Evolutionary conservation across 2,797 vertebrate species (phyloP), one percentile per base, ranked within the genome.

Genomic region (Pseudochirops cupreus): DNA sequence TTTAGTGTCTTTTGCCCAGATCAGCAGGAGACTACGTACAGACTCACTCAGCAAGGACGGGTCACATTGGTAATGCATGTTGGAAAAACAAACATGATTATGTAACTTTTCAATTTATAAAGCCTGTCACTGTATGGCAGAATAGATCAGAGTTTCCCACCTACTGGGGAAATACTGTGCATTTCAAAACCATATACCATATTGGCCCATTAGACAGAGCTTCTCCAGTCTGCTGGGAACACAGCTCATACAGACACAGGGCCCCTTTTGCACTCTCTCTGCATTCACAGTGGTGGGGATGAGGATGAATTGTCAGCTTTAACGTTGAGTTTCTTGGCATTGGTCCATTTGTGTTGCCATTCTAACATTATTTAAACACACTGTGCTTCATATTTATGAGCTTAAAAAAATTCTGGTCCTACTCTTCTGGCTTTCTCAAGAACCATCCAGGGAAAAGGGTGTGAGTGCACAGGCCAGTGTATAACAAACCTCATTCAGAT

Each of bases 401-500:
- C 97, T 98, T 97, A 96, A 98, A 98, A 82, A 98, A 97, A 97
- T 97, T 94, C 91, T 97, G 91, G 94, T 95, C 95, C 97, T 98
- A 91, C 59, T 55, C 95, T 97, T 97, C 97, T 93, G 94, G 92
- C 39, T 62, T 93, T 97, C 96, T 98, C 95, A 97, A 96, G 94
- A 98, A 95, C 58, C 96, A 94, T 55, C 93, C 96, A 93, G 92
- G 97, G 95, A 92, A 97, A 98, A 97, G 97, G 95, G 95, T 96
- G 95, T 95, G 97, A 97, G 94, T 5, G 56, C 94, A 98, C 96
- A 98, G 95, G 90, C 90, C 39, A 95, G 97, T 93, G 92, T 96
- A 33, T 97, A 94, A 96, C 91, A 96, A 97, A 97, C 91, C 91
- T 97, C 92, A 98, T 98, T 98, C 96, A 98, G 97, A 98, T 97